Evolutionary conservation across 2,797 vertebrate genomes (phyloP), one percentile per base, ranked within the genome.

Genomic region (Intellagama lesueurii): DNA sequence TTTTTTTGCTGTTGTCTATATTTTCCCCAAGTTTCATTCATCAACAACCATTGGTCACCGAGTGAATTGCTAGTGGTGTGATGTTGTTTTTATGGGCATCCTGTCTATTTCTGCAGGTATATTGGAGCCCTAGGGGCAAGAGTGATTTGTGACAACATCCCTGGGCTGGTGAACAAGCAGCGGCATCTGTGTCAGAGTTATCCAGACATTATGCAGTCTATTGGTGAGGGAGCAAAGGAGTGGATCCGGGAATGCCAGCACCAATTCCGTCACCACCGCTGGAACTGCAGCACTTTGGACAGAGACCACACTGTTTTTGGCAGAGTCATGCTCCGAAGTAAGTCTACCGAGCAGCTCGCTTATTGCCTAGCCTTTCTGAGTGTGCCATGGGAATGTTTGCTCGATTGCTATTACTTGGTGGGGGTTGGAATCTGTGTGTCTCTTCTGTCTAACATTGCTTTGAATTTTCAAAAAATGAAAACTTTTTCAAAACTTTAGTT

Each of bases 221-320:
- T 99, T 2, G 98, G 98, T 1, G 98, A 99, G 90, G 99, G 99
- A 40, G 98, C 98, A 94, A 98, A 98, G 93, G 99, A 99, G 93
- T 99, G 99, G 99, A 99, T 99, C 95, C 97, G 95, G 19, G 99
- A 99, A 94, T 99, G 99, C 94, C 99, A 99, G 96, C 98, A 99
- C 95, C 99, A 99, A 96, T 99, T 99, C 96, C 97, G 98, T 92
- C 97, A 99, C 96, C 98, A 99, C 96, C 98, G 99, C 95, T 99
- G 99, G 99, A 99, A 99, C 96, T 99, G 99, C 97, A 99, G 98
- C 97, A 99, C 99, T 1, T 96, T 99, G 97, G 99, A 99, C 94
- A 97, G 99, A 32, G 99, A 99, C 96, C 98, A 99, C 97, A 98
- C 98, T 0, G 99, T 99, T 95, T 99, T 99, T 28, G 99, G 99